Percentiles rank a stretch among this genome's conserved stretches.
Evolutionary conservation across 2,888 invertebrate species (phyloP).

Genomic region (Nymphalis c-album): DNA sequence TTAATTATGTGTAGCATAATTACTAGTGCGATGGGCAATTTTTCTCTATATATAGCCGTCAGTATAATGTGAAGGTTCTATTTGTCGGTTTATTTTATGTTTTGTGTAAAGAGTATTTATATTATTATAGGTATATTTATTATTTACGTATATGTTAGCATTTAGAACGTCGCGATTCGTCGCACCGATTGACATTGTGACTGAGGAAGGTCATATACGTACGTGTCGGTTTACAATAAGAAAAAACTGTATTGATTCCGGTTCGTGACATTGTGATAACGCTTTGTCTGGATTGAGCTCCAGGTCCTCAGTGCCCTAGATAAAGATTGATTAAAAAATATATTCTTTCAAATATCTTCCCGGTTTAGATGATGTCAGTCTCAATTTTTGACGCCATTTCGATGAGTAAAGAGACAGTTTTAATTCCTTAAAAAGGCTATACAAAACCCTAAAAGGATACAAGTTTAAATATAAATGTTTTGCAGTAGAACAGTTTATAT

Average conservation of each 20-base stretch:
- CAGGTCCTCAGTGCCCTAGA: no score
- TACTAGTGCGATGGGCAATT: no score
- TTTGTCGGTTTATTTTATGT: neutral
- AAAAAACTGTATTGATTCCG: conserved; percentile 14
- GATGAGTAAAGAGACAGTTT: no score
- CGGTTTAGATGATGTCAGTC: no score
- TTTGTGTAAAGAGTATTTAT: conserved; percentile 28
- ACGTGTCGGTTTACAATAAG: conserved; percentile 34
- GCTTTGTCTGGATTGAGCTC: neutral
- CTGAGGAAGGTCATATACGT: conserved; percentile 40
- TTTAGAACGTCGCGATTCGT: conserved; percentile 36
- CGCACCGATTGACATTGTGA: conserved; percentile 39
- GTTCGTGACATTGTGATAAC: neutral
- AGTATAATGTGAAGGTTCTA: neutral
- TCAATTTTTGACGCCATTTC: no score
- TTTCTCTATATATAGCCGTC: neutral
- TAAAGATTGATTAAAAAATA: no score
- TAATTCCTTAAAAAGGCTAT: no score
- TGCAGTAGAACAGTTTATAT: no score
- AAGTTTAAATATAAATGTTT: no score
- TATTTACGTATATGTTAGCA: conserved; percentile 36
- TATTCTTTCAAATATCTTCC: no score
- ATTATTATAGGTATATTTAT: conserved; percentile 1
- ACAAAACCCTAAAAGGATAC: no score
- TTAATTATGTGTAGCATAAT: no score